Percentiles rank a stretch among this genome's conserved stretches.
Evolutionary conservation across 2,113 vertebrate genomes (phyloP).

Genomic region (Chitala chitala): DNA sequence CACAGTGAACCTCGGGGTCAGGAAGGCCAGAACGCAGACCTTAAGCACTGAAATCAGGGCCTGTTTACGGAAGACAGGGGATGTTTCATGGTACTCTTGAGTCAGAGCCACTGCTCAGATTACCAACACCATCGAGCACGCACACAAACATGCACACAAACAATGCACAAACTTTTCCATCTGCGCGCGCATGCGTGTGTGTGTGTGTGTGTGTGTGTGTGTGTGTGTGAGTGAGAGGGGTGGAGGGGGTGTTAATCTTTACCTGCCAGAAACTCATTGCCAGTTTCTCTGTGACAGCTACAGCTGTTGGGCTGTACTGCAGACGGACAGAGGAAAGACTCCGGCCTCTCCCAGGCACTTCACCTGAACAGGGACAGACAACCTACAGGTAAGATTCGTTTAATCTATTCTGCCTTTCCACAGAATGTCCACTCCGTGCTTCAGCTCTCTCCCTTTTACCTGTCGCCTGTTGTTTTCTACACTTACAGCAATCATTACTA

Average conservation of each 20-base stretch:
- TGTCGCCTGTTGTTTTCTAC: background rate
- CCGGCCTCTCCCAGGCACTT: background rate
- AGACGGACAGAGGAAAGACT: background rate
- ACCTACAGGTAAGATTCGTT: slow-evolving; percentile 12
- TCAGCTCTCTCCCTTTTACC: background rate
- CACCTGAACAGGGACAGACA: background rate
- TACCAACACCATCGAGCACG: slow-evolving; percentile 4
- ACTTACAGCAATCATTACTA: no score
- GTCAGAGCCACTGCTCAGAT: background rate
- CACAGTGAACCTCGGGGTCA: background rate
- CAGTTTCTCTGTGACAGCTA: slow-evolving; percentile 1
- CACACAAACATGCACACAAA: slow-evolving; percentile 16
- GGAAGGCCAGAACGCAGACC: background rate
- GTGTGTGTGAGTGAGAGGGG: background rate
- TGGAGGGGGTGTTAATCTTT: slow-evolving; percentile 13
- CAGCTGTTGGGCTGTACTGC: background rate
- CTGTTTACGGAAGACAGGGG: slow-evolving; percentile 1
- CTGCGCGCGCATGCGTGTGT: background rate
- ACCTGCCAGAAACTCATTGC: background rate
- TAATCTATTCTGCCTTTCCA: background rate
- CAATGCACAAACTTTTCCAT: slow-evolving; percentile 7
- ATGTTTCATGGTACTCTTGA: background rate
- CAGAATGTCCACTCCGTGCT: background rate
- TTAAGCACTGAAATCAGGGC: background rate
- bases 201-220: background rate